Conservation (phyloP, 1,140 invertebrate genomes). For the Macrobrachium rosenbergii region DNA sequence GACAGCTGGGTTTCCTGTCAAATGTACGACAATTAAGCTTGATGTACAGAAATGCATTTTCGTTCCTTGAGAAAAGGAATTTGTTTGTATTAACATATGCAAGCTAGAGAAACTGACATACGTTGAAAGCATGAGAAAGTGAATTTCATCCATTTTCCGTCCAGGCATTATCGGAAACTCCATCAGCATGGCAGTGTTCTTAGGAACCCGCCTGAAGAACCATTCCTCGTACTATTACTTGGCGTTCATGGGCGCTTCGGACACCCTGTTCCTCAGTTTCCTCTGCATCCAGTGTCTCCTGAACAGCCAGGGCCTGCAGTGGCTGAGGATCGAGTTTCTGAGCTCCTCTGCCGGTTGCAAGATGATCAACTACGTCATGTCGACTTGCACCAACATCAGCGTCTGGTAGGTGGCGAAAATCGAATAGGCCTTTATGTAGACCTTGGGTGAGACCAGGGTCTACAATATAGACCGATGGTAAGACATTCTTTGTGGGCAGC, state of each 20-base stretch:
- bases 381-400: conserved; percentile 16
- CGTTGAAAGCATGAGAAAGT: background rate
- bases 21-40: too few relatives aligned
- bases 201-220: conserved; percentile 19
- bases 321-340: background rate
- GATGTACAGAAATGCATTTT: background rate
- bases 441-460: background rate
- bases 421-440: background rate
- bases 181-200: conserved; percentile 28
- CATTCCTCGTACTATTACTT: conserved; percentile 38
- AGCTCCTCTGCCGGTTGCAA: conserved; percentile 38
- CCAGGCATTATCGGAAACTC: conserved; percentile 39
- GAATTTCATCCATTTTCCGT: background rate
- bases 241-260: conserved; percentile 40
- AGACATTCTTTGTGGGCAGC: background rate
- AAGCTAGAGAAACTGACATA: too few relatives aligned
- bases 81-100: too few relatives aligned
- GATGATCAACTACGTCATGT: conserved; percentile 34
- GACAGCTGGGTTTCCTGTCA: too few relatives aligned
- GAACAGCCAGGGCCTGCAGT: conserved; percentile 11
- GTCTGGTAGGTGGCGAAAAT: conserved; percentile 11
- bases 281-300: conserved; percentile 19
- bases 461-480: background rate
- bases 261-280: conserved; percentile 7
- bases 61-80: background rate